phyloP scores from a whole-genome alignment of 2,888 invertebrate genomes.

The Ariolimax columbianus region DNA sequence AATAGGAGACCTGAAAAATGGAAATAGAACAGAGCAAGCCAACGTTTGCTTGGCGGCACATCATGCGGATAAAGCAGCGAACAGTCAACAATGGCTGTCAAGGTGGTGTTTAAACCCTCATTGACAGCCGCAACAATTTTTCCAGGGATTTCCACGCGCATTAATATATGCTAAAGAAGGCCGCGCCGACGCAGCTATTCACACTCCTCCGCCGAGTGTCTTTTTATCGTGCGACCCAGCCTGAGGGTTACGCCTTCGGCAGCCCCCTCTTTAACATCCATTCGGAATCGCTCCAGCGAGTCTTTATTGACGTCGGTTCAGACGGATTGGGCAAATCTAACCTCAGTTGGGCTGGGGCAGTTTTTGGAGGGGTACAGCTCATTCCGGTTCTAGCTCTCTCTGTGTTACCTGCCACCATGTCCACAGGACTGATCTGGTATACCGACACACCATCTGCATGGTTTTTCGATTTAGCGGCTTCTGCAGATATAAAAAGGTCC shows the following conservation, averaged over 20 bases:
- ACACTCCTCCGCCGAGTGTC: conserved; percentile 13
- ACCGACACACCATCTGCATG: neutral
- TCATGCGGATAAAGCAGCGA: conserved; percentile 1
- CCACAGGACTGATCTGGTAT: neutral
- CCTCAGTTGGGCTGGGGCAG: neutral
- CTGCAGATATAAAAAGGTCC: no score
- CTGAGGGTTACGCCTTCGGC: conserved; percentile 40
- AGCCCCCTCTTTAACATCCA: conserved; percentile 6
- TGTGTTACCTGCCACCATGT: neutral
- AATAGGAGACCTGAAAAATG: neutral
- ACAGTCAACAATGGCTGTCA: conserved; percentile 1
- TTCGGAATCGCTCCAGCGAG: conserved; percentile 10
- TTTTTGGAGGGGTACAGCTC: neutral
- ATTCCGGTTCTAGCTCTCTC: neutral
- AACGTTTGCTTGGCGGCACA: conserved; percentile 23
- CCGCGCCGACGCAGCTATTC: conserved; percentile 30
- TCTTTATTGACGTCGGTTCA: conserved; percentile 5
- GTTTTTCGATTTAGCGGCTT: neutral
- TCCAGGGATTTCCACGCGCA: neutral
- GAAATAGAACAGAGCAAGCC: neutral
- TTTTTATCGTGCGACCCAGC: conserved; percentile 32
- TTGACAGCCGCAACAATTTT: conserved; percentile 23
- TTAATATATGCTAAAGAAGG: neutral
- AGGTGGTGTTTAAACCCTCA: neutral
- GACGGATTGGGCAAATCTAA: neutral